These are phyloP conservation scores for Trichogramma pretiosum DNA, from an alignment of 1,140 invertebrate species.

Conservation along the genomic window DNA sequence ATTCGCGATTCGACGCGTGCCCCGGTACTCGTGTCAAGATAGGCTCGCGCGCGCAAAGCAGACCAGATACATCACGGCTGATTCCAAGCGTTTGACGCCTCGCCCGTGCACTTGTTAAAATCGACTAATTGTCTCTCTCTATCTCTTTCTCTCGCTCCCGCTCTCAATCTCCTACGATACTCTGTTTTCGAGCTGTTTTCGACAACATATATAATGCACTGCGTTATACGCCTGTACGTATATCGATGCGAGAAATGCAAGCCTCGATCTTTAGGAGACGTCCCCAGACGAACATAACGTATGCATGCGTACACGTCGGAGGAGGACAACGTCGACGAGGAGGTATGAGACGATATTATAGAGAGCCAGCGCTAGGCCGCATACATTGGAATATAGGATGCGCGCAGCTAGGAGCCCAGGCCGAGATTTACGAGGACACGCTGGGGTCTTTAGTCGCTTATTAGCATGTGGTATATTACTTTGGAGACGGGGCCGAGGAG, in stretches of 20 bases:
- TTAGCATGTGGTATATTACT: slow-evolving; percentile 49
- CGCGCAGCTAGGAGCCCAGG: slow-evolving; percentile 32
- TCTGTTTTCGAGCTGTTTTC: no score
- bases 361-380: neutral
- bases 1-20: slow-evolving; percentile 13
- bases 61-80: no score
- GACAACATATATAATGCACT: no score
- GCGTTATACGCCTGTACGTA: no score
- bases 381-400: neutral
- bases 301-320: no score
- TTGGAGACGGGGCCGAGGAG: slow-evolving; percentile 14
- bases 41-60: no score
- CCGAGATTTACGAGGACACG: slow-evolving; percentile 41
- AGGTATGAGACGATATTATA: neutral
- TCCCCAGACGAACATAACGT: no score
- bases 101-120: neutral
- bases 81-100: slow-evolving; percentile 11
- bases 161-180: no score
- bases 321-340: neutral
- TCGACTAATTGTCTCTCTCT: no score
- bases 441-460: slow-evolving; percentile 46
- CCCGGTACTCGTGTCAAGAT: neutral
- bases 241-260: no score
- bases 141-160: no score
- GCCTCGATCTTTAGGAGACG: no score